These are phyloP conservation scores for Cyanoderma ruficeps DNA, from an alignment of 2,113 vertebrate species.

Conservation along the genomic window DNA sequence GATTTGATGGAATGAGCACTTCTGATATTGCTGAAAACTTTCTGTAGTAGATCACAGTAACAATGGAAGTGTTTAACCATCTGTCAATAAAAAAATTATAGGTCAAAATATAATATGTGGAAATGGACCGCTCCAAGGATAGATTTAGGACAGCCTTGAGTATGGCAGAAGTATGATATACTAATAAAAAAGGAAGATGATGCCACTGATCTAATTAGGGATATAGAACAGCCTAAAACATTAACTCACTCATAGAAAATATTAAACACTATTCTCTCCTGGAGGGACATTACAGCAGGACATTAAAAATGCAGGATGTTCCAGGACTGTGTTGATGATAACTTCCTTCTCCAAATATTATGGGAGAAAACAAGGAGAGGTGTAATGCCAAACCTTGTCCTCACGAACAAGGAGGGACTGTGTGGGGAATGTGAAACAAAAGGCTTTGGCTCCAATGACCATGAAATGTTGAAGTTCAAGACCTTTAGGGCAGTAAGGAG, in stretches of 20 bases:
- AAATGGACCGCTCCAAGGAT: background rate
- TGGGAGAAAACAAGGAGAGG: background rate
- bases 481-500: background rate
- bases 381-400: background rate
- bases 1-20: background rate
- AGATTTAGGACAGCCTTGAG: background rate
- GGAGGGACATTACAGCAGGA: background rate
- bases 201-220: background rate
- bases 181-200: background rate
- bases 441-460: background rate
- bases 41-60: background rate
- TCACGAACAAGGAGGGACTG: background rate
- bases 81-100: background rate
- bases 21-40: background rate
- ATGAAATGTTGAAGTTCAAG: background rate
- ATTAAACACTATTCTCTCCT: background rate
- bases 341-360: background rate
- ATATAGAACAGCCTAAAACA: background rate
- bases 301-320: background rate
- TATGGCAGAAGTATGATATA: background rate
- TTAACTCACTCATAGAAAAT: background rate
- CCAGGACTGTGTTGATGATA: too few species aligned
- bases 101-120: background rate
- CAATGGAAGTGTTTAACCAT: background rate
- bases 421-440: background rate